phyloP scores from a whole-genome alignment of 1,140 invertebrate species.

The Paralvinella palmiformis region DNA sequence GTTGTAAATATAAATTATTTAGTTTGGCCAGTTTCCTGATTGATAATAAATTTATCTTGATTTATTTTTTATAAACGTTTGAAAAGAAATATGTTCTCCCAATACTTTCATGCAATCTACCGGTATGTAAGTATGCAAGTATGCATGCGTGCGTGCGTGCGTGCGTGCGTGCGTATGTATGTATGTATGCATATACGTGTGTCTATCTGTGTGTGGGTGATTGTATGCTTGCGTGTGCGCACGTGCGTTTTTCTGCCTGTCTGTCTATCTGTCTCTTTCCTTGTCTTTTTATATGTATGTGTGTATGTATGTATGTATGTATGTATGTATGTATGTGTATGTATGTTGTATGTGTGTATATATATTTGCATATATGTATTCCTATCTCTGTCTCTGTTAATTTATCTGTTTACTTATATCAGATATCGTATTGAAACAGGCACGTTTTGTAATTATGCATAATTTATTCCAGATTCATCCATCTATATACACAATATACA shows the following conservation, averaged over 20 bases:
- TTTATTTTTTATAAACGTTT: not conserved
- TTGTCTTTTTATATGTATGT: not conserved
- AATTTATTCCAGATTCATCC: no score
- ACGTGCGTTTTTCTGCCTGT: not conserved
- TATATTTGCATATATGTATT: not conserved
- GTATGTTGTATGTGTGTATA: not conserved
- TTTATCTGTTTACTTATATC: not conserved
- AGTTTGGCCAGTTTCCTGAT: no score
- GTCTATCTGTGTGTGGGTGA: not conserved
- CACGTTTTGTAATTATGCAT: no score
- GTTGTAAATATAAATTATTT: not conserved
- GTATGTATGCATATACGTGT: not conserved
- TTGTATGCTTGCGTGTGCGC: not conserved
- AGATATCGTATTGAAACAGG: no score
- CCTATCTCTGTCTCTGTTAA: not conserved
- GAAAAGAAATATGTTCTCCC: not conserved
- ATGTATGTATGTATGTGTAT: not conserved
- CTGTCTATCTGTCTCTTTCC: not conserved
- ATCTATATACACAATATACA: no score
- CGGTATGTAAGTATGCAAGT: not conserved
- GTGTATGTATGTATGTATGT: not conserved
- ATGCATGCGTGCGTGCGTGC: constrained; percentile 1
- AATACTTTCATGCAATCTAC: not conserved
- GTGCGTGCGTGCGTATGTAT: not conserved
- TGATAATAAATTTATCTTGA: not conserved